These are phyloP conservation scores for Aphidius ervi DNA, from an alignment of 1,140 invertebrate genomes.

Conservation along the genomic window DNA sequence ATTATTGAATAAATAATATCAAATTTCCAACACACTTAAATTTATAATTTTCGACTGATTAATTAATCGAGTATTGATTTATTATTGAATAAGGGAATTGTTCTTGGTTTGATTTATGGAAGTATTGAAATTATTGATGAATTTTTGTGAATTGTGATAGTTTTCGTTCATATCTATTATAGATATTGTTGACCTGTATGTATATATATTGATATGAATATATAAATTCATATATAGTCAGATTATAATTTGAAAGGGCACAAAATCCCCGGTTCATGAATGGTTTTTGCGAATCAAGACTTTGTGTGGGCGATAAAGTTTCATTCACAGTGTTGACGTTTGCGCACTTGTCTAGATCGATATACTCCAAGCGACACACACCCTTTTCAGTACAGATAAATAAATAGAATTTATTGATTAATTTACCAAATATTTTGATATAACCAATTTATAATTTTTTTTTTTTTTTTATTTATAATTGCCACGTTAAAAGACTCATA, in stretches of 20 bases:
- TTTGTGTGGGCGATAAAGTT: constrained; percentile 27
- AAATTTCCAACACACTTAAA: not conserved
- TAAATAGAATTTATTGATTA: not conserved
- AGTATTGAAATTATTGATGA: not conserved
- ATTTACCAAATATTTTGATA: no score
- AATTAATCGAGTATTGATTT: not conserved
- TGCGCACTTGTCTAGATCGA: constrained; percentile 40
- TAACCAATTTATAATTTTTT: no score
- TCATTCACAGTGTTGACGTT: constrained; percentile 41
- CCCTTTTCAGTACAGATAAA: constrained; percentile 19
- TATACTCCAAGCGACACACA: constrained; percentile 34
- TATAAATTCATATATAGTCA: constrained; percentile 13
- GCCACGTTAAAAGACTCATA: no score
- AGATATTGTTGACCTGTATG: no score
- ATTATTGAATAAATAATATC: no score
- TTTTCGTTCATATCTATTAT: no score
- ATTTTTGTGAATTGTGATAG: not conserved
- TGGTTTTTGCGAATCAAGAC: constrained; percentile 32
- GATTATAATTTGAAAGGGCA: constrained; percentile 19
- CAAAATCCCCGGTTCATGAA: constrained; percentile 36
- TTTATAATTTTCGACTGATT: not conserved
- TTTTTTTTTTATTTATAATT: no score
- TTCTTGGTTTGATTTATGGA: not conserved
- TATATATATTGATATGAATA: not conserved
- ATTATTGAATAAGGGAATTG: not conserved